Evolutionary conservation across 2,888 invertebrate species (phyloP).

Genomic region (Nephrotoma appendiculata): DNA sequence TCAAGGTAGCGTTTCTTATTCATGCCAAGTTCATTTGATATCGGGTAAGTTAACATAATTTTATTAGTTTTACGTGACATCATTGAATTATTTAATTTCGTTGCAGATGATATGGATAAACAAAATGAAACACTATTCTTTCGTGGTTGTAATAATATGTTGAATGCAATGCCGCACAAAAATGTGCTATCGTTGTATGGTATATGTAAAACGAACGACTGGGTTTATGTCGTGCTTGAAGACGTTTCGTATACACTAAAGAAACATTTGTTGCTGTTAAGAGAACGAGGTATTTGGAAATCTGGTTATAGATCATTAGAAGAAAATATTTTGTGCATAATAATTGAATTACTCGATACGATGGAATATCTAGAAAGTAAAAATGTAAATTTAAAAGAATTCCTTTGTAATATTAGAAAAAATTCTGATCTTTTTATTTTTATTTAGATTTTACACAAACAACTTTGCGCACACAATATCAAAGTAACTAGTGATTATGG

Average conservation of each 20-base stretch:
- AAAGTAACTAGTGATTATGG: conserved; percentile 46
- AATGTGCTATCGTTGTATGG: conserved; percentile 62
- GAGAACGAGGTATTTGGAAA: conserved; percentile 19
- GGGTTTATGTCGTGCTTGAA: conserved; percentile 59
- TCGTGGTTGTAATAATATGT: conserved; percentile 56
- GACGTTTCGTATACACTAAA: conserved; percentile 52
- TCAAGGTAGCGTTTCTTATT: conserved; percentile 28
- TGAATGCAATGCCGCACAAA: conserved; percentile 51
- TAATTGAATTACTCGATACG: conserved; percentile 51
- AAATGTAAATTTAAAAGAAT: conserved; percentile 30
- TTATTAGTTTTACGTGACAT: not conserved
- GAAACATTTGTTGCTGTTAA: conserved; percentile 47
- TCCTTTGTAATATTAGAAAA: not conserved
- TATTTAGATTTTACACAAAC: conserved; percentile 50
- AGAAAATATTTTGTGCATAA: conserved; percentile 44
- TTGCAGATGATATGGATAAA: conserved; percentile 33
- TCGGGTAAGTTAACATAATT: conserved; percentile 20
- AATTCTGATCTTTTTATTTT: conserved; percentile 6
- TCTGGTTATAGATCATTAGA: conserved; percentile 40
- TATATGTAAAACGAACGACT: conserved; percentile 62
- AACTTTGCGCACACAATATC: conserved; percentile 57
- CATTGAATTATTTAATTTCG: not conserved
- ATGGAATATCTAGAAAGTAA: conserved; percentile 53
- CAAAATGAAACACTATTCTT: conserved; percentile 38
- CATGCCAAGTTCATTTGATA: conserved; percentile 51